Percentiles rank a stretch among this genome's conserved stretches.
phyloP scores from a whole-genome alignment of 2,888 invertebrate genomes.

The Acleris literana region DNA sequence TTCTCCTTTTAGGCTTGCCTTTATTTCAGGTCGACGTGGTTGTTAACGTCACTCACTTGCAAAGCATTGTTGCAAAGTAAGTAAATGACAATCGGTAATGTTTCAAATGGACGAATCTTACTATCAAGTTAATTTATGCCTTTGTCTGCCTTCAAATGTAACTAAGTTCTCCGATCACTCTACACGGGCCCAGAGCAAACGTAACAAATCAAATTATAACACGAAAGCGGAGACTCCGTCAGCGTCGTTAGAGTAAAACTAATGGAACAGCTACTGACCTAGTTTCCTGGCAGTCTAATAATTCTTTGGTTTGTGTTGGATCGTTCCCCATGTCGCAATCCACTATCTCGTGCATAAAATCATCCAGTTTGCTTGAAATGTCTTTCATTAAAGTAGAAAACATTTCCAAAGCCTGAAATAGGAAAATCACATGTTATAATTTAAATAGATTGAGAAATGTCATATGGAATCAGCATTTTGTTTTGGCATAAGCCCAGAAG shows the following conservation, averaged over 20 bases:
- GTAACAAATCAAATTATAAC: slow-evolving; percentile 32
- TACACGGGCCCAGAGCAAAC: slow-evolving; percentile 2
- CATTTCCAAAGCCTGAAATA: slow-evolving; percentile 94
- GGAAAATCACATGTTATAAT: background rate
- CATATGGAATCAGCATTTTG: too few species aligned
- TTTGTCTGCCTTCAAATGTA: too few species aligned
- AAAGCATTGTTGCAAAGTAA: too few species aligned
- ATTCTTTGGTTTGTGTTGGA: slow-evolving; percentile 93
- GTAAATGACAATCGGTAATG: too few species aligned
- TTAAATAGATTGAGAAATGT: too few species aligned
- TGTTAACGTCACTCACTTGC: too few species aligned
- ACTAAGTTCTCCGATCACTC: background rate
- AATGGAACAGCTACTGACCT: slow-evolving; percentile 70
- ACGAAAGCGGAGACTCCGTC: slow-evolving; percentile 9
- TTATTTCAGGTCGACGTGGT: too few species aligned
- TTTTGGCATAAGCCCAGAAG: too few species aligned
- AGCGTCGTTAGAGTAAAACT: slow-evolving; percentile 26
- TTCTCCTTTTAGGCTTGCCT: too few species aligned
- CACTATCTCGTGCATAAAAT: slow-evolving; percentile 93
- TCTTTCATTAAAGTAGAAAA: slow-evolving; percentile 96
- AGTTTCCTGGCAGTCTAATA: slow-evolving; percentile 92
- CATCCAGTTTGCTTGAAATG: slow-evolving; percentile 93
- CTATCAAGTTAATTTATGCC: too few species aligned
- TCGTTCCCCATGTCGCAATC: slow-evolving; percentile 98
- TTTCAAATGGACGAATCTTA: too few species aligned